Evolutionary conservation across 2,797 vertebrate genomes (phyloP).

Genomic region (Austrolebias charrua): DNA sequence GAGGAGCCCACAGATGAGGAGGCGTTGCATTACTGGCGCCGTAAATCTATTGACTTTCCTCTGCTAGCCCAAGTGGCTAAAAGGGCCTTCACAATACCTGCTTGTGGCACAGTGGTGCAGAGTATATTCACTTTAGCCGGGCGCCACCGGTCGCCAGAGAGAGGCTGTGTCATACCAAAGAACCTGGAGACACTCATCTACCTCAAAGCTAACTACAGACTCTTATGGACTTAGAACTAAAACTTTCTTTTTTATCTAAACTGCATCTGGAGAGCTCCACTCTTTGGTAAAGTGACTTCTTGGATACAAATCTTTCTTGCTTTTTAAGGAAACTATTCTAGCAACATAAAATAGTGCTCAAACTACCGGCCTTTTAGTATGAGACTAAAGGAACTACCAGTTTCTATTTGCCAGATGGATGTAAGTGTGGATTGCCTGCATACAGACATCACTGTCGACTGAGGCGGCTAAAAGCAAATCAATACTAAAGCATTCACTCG

Average conservation of each 20-base stretch:
- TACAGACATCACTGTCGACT: conserved; percentile 26
- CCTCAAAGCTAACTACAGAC: conserved; percentile 82
- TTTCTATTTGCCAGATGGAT: conserved; percentile 18
- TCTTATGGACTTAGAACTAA: conserved; percentile 77
- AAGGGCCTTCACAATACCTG: conserved; percentile 80
- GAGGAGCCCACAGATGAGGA: conserved; percentile 84
- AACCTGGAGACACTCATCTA: conserved; percentile 83
- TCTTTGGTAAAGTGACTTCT: conserved; percentile 22
- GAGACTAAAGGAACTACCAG: conserved; percentile 14
- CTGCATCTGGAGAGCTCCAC: conserved; percentile 26
- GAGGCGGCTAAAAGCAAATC: conserved; percentile 39
- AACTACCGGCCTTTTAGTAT: conserved; percentile 25
- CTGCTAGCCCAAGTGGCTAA: conserved; percentile 81
- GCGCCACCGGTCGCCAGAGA: conserved; percentile 66
- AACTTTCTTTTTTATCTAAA: conserved; percentile 21
- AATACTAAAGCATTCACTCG: conserved; percentile 58
- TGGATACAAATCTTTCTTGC: conserved; percentile 38
- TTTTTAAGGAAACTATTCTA: conserved; percentile 24
- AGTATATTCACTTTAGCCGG: conserved; percentile 76
- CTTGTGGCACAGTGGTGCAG: conserved; percentile 76
- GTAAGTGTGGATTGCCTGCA: conserved; percentile 33
- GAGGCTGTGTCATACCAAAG: conserved; percentile 76
- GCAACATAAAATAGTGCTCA: conserved; percentile 25
- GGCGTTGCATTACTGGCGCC: conserved; percentile 83
- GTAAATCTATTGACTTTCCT: conserved; percentile 83